Percentiles rank a stretch among this genome's conserved stretches.
Conservation (phyloP, 2,113 vertebrate species). For the Menidia beryllina region DNA sequence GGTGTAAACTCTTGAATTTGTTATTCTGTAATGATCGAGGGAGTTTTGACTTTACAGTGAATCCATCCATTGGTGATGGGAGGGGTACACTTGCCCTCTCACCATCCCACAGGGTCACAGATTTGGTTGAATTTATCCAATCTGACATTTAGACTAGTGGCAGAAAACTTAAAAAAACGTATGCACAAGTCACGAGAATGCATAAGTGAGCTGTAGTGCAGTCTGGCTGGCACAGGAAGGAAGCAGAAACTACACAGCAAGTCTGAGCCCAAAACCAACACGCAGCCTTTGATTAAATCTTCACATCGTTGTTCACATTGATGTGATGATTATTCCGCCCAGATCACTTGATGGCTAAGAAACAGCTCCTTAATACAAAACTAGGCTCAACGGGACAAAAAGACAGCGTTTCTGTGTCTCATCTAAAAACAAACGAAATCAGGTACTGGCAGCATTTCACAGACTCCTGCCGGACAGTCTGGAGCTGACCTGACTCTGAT, state of each 20-base stretch:
- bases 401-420: slow-evolving; percentile 2
- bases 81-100: no score
- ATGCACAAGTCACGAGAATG: not conserved
- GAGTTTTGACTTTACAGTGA: not conserved
- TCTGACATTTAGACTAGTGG: no score
- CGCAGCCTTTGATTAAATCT: not conserved
- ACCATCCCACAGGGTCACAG: not conserved
- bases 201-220: not conserved
- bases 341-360: not conserved
- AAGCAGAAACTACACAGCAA: not conserved
- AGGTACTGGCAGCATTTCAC: slow-evolving; percentile 48
- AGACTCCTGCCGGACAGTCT: slow-evolving; percentile 45
- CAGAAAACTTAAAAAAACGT: not conserved
- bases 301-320: not conserved
- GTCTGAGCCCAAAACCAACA: not conserved
- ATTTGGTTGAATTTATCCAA: not conserved
- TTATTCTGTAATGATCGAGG: not conserved
- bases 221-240: not conserved
- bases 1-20: no score
- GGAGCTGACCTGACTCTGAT: slow-evolving; percentile 58
- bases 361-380: not conserved
- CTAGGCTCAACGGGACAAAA: slow-evolving; percentile 2
- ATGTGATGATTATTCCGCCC: not conserved
- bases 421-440: slow-evolving; percentile 41
- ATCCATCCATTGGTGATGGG: not conserved